phyloP scores from a whole-genome alignment of 2,113 vertebrate genomes.

The Apodemus speciosus region DNA sequence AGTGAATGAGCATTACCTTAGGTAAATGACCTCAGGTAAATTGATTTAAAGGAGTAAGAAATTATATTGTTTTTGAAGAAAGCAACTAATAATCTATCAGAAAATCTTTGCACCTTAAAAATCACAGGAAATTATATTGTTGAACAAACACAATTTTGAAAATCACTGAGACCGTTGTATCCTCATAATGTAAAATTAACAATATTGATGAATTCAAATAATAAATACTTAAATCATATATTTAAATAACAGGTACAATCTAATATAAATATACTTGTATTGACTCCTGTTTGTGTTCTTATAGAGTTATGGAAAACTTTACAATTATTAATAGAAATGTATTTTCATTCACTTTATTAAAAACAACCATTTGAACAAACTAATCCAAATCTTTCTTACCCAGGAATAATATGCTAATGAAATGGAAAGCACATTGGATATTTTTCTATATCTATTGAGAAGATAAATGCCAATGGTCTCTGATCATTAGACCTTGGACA shows the following conservation, averaged over 20 bases:
- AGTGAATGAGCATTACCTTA: not conserved
- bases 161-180: not conserved
- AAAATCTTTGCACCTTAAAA: not conserved
- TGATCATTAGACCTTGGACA: not conserved
- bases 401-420: not conserved
- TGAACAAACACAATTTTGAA: not conserved
- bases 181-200: not conserved
- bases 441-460: not conserved
- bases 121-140: not conserved
- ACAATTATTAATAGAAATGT: not conserved
- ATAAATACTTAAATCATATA: not conserved
- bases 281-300: not conserved
- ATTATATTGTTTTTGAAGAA: not conserved
- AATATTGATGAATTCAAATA: not conserved
- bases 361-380: not conserved
- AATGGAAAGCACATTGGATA: not conserved
- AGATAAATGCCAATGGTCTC: not conserved
- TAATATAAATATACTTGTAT: not conserved
- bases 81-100: not conserved
- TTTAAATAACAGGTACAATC: not conserved
- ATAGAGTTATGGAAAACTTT: not conserved
- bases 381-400: not conserved
- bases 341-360: not conserved
- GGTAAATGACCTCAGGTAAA: not conserved
- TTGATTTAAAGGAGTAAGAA: not conserved